These are phyloP conservation scores for Diloba caeruleocephala DNA, from an alignment of 2,888 invertebrate genomes.

Conservation along the genomic window DNA sequence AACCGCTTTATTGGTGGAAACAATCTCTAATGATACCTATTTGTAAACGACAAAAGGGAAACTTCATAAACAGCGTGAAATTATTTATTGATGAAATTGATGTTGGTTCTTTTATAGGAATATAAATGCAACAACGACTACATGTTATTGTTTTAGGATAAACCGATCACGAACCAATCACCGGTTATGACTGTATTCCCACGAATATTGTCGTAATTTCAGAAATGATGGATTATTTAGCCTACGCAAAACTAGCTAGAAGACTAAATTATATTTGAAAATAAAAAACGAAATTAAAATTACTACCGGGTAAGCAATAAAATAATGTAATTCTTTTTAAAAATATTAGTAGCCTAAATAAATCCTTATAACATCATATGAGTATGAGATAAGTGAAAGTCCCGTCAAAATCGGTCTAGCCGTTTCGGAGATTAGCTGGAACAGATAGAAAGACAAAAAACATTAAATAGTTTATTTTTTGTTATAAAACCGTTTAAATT, in stretches of 20 bases:
- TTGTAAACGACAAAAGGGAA: conserved; percentile 23
- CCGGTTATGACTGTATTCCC: not conserved
- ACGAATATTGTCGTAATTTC: not conserved
- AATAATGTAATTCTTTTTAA: no score
- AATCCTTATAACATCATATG: no score
- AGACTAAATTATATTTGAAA: no score
- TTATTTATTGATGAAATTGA: conserved; percentile 24
- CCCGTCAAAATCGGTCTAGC: no score
- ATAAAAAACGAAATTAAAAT: no score
- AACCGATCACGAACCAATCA: not conserved
- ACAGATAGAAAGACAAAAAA: no score
- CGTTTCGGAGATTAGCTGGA: no score
- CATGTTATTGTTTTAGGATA: not conserved
- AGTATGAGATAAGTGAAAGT: no score
- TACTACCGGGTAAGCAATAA: no score
- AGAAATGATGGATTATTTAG: not conserved
- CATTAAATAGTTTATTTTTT: no score
- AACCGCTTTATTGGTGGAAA: conserved; percentile 15
- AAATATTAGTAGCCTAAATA: no score
- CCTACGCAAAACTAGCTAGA: not conserved
- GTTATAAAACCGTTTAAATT: no score
- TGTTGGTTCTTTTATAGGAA: conserved; percentile 5
- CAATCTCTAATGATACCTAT: conserved; percentile 29
- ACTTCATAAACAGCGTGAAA: conserved; percentile 20
- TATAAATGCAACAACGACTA: not conserved